A percentile compares a stretch with the other conserved stretches of the same genome.
phyloP scores from a whole-genome alignment of 1,140 invertebrate genomes.

The Ips nitidus region DNA sequence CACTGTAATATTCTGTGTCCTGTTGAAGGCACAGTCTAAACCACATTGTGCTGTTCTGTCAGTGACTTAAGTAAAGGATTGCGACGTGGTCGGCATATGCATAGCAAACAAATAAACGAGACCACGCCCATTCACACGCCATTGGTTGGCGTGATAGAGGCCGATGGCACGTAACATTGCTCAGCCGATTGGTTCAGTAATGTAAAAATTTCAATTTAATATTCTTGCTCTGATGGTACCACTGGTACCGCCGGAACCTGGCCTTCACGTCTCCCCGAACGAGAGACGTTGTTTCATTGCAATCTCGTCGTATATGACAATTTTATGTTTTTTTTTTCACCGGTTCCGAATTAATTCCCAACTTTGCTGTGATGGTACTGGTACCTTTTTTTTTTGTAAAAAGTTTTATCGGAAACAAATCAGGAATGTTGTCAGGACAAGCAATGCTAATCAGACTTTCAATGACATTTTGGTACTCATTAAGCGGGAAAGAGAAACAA shows the following conservation, averaged over 20 bases:
- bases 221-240: conserved; percentile 2
- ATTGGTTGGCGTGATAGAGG: conserved; percentile 25
- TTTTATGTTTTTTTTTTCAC: too few relatives aligned
- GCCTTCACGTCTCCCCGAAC: too few relatives aligned
- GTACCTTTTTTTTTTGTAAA: too few relatives aligned
- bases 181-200: conserved; percentile 33
- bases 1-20: background rate
- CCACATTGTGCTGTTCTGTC: background rate
- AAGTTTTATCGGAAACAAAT: too few relatives aligned
- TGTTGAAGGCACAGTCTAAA: background rate
- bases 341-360: too few relatives aligned
- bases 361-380: too few relatives aligned
- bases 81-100: conserved; percentile 25
- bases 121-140: conserved; percentile 31
- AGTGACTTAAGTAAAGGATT: conserved; percentile 16
- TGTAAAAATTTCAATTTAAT: conserved; percentile 37
- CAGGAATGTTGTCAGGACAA: too few relatives aligned
- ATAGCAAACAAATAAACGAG: conserved; percentile 31
- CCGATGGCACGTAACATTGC: conserved; percentile 35
- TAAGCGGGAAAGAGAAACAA: too few relatives aligned
- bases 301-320: too few relatives aligned
- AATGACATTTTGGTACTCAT: too few relatives aligned
- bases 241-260: background rate
- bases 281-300: too few relatives aligned
- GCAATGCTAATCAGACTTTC: too few relatives aligned